Percentiles rank a stretch among this genome's conserved stretches.
Conservation (phyloP, 2,797 vertebrate species). For the Falco rusticolus region DNA sequence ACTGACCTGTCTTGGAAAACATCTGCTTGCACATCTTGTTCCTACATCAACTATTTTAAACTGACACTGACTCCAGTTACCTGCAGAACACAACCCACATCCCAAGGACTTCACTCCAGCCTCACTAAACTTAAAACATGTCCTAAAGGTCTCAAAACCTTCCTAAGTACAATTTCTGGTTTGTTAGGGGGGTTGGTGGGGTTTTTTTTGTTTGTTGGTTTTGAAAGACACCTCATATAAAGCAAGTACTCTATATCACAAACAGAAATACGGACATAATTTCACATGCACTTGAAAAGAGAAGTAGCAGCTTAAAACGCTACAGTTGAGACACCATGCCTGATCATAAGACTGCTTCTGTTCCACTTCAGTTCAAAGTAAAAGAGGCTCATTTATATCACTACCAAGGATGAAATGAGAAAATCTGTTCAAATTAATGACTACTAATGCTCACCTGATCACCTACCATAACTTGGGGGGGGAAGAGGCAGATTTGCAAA, state of each 20-base stretch:
- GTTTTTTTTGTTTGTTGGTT: neutral
- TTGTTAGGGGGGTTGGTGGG: too few species aligned
- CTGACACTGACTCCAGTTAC: neutral
- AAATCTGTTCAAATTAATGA: neutral
- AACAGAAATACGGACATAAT: neutral
- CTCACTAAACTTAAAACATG: neutral
- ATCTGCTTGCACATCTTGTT: neutral
- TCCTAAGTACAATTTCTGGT: neutral
- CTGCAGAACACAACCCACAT: neutral
- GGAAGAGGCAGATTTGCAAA: neutral
- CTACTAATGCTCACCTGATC: neutral
- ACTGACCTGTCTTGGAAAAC: neutral
- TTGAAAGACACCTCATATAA: neutral
- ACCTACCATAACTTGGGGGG: neutral
- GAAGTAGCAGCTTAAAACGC: neutral
- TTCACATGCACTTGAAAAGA: neutral
- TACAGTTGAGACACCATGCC: neutral
- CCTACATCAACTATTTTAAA: neutral
- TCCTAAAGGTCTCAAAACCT: neutral
- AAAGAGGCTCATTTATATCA: neutral
- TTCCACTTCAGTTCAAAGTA: neutral
- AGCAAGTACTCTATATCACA: neutral
- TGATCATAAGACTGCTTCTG: neutral
- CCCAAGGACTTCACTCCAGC: neutral
- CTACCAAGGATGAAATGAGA: neutral